phyloP scores from a whole-genome alignment of 2,797 vertebrate species.

The Echeneis naucrates region DNA sequence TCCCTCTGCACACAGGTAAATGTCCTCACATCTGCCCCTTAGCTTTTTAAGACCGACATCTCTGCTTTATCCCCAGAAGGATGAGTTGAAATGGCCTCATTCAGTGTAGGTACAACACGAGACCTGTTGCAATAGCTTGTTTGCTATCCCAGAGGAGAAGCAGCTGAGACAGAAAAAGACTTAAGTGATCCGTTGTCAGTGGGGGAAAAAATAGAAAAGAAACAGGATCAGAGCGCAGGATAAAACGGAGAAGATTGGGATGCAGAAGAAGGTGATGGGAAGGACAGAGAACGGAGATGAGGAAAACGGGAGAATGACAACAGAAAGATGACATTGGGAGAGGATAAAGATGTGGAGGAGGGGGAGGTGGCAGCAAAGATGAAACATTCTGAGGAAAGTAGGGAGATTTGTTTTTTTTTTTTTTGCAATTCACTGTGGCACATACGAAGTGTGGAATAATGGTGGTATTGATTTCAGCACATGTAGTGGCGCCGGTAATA shows the following conservation, averaged over 20 bases:
- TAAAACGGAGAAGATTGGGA: slow-evolving; percentile 16
- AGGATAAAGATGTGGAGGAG: slow-evolving; percentile 10
- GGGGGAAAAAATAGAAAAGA: slow-evolving; percentile 11
- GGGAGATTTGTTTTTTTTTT: slow-evolving; percentile 20
- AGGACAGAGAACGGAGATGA: slow-evolving; percentile 32
- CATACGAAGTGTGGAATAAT: slow-evolving; percentile 14
- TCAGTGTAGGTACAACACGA: slow-evolving; percentile 13
- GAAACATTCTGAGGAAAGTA: slow-evolving; percentile 4
- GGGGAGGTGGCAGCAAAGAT: slow-evolving; percentile 13
- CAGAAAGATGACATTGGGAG: slow-evolving; percentile 24
- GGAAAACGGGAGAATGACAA: slow-evolving; percentile 30
- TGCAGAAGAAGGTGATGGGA: slow-evolving; percentile 45
- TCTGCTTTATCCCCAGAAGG: slow-evolving; percentile 19
- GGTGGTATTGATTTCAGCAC: slow-evolving; percentile 1
- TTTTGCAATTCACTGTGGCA: slow-evolving; percentile 22
- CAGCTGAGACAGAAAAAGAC: slow-evolving; percentile 38
- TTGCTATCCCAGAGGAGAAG: slow-evolving; percentile 27
- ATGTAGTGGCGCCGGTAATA: slow-evolving; percentile 15
- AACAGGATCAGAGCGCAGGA: slow-evolving; percentile 19
- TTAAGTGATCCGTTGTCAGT: slow-evolving; percentile 40
- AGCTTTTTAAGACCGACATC: slow-evolving; percentile 23
- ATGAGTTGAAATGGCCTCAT: slow-evolving; percentile 2
- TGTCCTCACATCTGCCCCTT: slow-evolving; percentile 2
- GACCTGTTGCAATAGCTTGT: slow-evolving; percentile 52
- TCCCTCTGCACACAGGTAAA: slow-evolving; percentile 5